Evolutionary conservation across 92 coral and sea anemone species (phyloP).

Genomic region (Umimayanthus kanabou): DNA sequence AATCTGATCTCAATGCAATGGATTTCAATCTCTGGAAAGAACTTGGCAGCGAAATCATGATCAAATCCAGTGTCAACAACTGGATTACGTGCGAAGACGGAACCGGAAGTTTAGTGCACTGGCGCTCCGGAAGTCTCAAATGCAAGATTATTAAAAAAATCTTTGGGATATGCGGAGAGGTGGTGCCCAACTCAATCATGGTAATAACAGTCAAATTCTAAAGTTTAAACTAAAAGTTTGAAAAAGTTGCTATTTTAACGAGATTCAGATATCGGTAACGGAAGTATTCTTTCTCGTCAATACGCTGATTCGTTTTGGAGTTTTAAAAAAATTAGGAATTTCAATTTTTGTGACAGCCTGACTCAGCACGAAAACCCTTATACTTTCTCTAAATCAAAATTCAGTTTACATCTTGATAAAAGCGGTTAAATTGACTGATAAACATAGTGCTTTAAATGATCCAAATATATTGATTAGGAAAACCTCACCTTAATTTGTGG

Average conservation of each 20-base stretch:
- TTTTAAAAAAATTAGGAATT: too few species aligned
- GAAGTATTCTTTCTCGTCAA: too few species aligned
- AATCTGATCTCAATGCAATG: slow-evolving; percentile 25
- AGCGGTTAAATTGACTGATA: too few species aligned
- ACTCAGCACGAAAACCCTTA: too few species aligned
- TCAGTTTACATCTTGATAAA: too few species aligned
- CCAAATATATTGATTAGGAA: too few species aligned
- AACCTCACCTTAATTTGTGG: too few species aligned
- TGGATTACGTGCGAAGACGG: slow-evolving; percentile 44
- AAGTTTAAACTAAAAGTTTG: not conserved
- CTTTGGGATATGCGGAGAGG: not conserved
- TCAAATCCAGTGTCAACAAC: slow-evolving; percentile 37
- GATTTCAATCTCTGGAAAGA: slow-evolving; percentile 37
- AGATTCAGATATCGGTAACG: not conserved
- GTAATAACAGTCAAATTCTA: not conserved
- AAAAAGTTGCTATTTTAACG: not conserved
- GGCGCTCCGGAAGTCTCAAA: slow-evolving; percentile 20
- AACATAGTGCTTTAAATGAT: too few species aligned
- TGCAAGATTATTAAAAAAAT: slow-evolving; percentile 34
- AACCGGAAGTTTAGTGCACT: slow-evolving; percentile 30
- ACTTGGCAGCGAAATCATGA: slow-evolving; percentile 33
- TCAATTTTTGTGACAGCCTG: too few species aligned
- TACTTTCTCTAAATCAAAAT: too few species aligned
- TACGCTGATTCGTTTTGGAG: too few species aligned
- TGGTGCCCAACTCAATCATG: slow-evolving; percentile 5